Evolutionary conservation across 2,797 vertebrate genomes (phyloP).

Genomic region (Vespertilio murinus): DNA sequence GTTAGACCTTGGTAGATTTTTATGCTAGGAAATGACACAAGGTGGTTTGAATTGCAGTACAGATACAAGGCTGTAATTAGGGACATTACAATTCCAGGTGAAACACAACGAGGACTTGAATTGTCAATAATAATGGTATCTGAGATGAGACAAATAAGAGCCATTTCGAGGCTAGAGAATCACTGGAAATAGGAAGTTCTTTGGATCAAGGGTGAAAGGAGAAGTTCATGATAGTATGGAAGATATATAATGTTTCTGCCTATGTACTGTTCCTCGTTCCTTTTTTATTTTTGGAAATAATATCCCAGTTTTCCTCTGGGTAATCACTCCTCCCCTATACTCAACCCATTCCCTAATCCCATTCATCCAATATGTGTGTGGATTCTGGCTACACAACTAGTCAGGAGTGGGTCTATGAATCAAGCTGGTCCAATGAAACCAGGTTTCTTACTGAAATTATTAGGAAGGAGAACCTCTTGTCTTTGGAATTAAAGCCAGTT

Average conservation of each 20-base stretch:
- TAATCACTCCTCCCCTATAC: not conserved
- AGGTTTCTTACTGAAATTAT: not conserved
- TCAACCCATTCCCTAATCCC: not conserved
- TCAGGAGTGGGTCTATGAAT: not conserved
- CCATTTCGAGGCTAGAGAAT: not conserved
- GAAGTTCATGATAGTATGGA: not conserved
- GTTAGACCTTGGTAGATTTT: not conserved
- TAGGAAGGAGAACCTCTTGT: not conserved
- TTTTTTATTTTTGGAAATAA: not conserved
- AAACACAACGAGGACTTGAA: not conserved
- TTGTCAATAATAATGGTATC: not conserved
- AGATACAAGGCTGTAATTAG: not conserved
- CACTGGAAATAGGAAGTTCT: not conserved
- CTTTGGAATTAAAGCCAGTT: not conserved
- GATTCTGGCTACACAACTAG: not conserved
- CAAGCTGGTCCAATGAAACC: not conserved
- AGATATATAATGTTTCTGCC: not conserved
- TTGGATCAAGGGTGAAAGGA: not conserved
- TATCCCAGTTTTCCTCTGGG: not conserved
- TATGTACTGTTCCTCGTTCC: not conserved
- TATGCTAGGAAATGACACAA: not conserved
- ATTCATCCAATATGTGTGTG: not conserved
- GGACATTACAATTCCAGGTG: not conserved
- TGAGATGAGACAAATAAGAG: not conserved
- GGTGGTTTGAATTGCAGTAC: not conserved